Percentiles rank a stretch among this genome's conserved stretches.
Conservation (phyloP, 1,140 invertebrate species). For the Lutraria rhynchaena region DNA sequence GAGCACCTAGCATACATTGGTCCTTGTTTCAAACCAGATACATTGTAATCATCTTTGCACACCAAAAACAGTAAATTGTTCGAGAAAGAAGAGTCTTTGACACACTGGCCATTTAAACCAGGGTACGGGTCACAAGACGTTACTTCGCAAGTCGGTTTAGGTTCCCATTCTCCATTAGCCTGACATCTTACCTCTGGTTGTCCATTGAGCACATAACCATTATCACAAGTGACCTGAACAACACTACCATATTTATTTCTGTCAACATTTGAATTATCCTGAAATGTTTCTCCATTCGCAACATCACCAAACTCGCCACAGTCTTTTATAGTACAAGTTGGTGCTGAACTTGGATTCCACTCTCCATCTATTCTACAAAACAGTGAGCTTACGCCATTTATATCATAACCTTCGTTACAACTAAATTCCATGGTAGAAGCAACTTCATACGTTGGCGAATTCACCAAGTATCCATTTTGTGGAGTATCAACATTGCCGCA, state of each 20-base stretch:
- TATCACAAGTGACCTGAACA: background rate
- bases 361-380: slow-evolving; percentile 14
- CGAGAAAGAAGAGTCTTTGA: background rate
- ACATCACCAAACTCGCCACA: slow-evolving; percentile 25
- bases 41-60: background rate
- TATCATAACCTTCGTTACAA: slow-evolving; percentile 32
- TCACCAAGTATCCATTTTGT: background rate
- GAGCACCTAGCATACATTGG: background rate
- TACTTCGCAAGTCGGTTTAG: slow-evolving; percentile 4
- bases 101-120: background rate
- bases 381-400: background rate
- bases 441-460: background rate
- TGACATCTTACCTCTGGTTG: background rate
- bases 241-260: slow-evolving; percentile 25
- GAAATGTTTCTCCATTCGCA: background rate
- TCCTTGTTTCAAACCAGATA: slow-evolving; percentile 14
- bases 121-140: slow-evolving; percentile 4
- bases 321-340: background rate
- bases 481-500: slow-evolving; percentile 5
- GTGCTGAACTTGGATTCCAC: background rate
- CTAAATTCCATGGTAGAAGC: background rate
- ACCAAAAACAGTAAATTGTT: background rate
- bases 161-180: slow-evolving; percentile 10
- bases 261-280: background rate
- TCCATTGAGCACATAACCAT: background rate